phyloP scores from a whole-genome alignment of 1,140 invertebrate genomes.

The Drosophila cardini region DNA sequence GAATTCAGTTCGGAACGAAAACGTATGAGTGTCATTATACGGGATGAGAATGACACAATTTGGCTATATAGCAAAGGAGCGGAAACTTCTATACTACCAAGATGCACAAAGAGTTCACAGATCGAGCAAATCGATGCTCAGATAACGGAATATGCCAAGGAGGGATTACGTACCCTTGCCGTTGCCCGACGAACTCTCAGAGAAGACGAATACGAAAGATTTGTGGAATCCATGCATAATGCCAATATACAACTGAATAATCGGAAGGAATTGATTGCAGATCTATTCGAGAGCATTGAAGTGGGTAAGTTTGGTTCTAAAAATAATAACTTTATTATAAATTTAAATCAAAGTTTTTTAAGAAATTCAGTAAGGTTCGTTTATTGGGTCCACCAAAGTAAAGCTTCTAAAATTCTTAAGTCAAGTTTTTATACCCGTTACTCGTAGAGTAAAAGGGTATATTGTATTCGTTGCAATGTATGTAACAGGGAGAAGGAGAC shows the following conservation, averaged over 20 bases:
- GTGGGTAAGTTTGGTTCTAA: constrained; percentile 43
- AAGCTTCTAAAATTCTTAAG: too few species aligned
- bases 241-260: constrained; percentile 62
- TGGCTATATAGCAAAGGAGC: constrained; percentile 93
- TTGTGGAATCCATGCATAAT: constrained; percentile 40
- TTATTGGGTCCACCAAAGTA: too few species aligned
- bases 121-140: constrained; percentile 91
- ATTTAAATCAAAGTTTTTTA: too few species aligned
- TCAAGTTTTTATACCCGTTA: too few species aligned
- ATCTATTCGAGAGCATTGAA: constrained; percentile 65
- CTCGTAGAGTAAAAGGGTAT: too few species aligned
- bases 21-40: constrained; percentile 96
- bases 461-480: too few species aligned
- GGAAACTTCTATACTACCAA: constrained; percentile 89
- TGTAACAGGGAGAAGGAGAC: too few species aligned
- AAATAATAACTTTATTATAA: not conserved
- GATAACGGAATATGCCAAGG: constrained; percentile 95
- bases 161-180: constrained; percentile 94
- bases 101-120: constrained; percentile 85
- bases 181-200: constrained; percentile 89
- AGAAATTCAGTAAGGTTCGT: too few species aligned
- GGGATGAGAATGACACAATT: constrained; percentile 89
- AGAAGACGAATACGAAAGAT: constrained; percentile 83
- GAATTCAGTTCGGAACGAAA: constrained; percentile 98
- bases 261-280: constrained; percentile 48